phyloP scores from a whole-genome alignment of 37 sponge, comb jelly and placozoan genomes.

The Cladorhizidae sp. region DNA sequence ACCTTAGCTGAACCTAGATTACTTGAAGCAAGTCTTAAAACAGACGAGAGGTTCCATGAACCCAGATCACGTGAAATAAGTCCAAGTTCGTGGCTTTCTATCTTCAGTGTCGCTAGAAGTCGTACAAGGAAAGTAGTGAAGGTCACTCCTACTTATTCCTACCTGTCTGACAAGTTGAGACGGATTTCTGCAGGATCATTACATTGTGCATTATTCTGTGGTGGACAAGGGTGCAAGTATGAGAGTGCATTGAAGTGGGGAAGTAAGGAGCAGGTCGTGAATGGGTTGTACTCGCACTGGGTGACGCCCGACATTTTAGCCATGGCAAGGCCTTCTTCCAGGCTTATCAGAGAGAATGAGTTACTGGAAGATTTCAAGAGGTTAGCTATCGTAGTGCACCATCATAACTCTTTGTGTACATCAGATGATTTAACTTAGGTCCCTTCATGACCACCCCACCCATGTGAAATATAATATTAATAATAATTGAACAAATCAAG shows the following conservation, averaged over 20 bases:
- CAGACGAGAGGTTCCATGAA: too few relatives aligned
- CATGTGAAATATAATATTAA: too few relatives aligned
- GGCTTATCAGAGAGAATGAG: slow-evolving; percentile 51
- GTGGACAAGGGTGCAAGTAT: slow-evolving; percentile 89
- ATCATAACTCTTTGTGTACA: neutral
- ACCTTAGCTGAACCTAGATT: too few relatives aligned
- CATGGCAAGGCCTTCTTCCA: slow-evolving; percentile 92
- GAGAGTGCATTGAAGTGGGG: slow-evolving; percentile 57
- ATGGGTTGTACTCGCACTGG: slow-evolving; percentile 90
- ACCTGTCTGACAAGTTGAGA: slow-evolving; percentile 48
- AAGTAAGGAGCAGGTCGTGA: slow-evolving; percentile 62
- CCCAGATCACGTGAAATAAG: too few relatives aligned
- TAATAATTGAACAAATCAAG: too few relatives aligned
- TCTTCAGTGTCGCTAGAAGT: too few relatives aligned
- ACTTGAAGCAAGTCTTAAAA: too few relatives aligned
- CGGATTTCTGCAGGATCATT: slow-evolving; percentile 24
- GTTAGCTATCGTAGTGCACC: slow-evolving; percentile 29
- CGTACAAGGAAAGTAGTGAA: neutral
- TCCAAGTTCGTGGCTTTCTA: too few relatives aligned
- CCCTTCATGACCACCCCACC: too few relatives aligned
- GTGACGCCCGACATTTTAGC: slow-evolving; percentile 91
- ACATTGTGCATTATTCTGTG: slow-evolving; percentile 84
- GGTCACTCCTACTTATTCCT: slow-evolving; percentile 24
- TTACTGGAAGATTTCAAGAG: slow-evolving; percentile 72
- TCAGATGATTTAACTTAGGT: too few relatives aligned